These are phyloP conservation scores for Phrynocephalus guinanensis DNA, from an alignment of 2,797 vertebrate genomes.

Conservation along the genomic window DNA sequence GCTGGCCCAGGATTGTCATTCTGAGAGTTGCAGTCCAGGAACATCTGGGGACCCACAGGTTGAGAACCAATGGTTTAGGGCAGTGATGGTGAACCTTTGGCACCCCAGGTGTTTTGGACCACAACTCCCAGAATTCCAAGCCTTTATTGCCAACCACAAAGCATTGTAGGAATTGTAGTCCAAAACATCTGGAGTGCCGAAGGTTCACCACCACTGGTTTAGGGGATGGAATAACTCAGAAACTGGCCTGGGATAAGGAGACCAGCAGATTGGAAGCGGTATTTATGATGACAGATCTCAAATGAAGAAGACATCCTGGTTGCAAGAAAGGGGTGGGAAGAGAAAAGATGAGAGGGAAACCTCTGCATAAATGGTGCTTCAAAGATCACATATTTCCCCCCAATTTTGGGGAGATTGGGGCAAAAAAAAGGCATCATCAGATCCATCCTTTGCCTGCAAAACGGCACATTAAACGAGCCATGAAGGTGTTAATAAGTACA, in stretches of 20 bases:
- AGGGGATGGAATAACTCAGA: neutral
- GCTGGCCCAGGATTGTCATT: too few relatives aligned
- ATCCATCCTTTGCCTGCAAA: neutral
- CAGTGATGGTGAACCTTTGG: too few relatives aligned
- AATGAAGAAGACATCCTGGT: neutral
- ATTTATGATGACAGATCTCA: neutral
- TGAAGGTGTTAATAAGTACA: slow-evolving; percentile 22
- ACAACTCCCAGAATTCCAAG: too few relatives aligned
- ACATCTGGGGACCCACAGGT: too few relatives aligned
- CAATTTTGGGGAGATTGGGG: too few relatives aligned
- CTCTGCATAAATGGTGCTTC: neutral
- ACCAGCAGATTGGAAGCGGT: neutral
- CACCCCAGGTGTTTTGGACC: too few relatives aligned
- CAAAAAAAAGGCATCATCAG: neutral
- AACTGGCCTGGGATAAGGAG: neutral
- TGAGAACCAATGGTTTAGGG: too few relatives aligned
- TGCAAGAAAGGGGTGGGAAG: neutral
- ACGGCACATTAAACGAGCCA: neutral
- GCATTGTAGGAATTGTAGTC: too few relatives aligned
- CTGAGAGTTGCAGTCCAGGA: too few relatives aligned
- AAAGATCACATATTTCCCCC: neutral
- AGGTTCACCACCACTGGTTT: too few relatives aligned
- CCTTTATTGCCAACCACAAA: too few relatives aligned
- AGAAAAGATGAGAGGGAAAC: neutral
- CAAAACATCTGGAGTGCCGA: too few relatives aligned